phyloP scores from a whole-genome alignment of 2,888 invertebrate genomes.

The Microplitis deprimator region DNA sequence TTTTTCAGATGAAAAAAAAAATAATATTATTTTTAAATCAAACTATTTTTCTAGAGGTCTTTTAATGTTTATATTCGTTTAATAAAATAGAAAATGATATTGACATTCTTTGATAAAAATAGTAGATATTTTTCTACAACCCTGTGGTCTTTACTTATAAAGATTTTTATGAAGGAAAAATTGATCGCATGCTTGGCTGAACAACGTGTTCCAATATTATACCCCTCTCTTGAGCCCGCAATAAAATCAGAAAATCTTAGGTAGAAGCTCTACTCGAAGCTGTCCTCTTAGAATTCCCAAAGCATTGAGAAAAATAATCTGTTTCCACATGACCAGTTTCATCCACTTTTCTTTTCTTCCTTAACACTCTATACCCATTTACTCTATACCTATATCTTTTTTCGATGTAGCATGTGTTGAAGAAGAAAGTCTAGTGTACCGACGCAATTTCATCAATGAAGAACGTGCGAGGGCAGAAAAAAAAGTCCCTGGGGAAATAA shows the following conservation, averaged over 20 bases:
- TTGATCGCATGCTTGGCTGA: constrained; percentile 37
- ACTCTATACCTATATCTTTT: background rate
- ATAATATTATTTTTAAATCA: background rate
- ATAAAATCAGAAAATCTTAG: constrained; percentile 37
- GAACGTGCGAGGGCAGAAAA: constrained; percentile 31
- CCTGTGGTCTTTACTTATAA: constrained; percentile 26
- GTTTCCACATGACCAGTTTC: constrained; percentile 47
- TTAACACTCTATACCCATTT: background rate
- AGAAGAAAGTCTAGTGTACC: constrained; percentile 3
- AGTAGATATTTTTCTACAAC: constrained; percentile 15
- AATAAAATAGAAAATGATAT: constrained; percentile 23
- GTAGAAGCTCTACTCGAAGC: constrained; percentile 15
- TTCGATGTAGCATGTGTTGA: constrained; percentile 28
- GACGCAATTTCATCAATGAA: constrained; percentile 29
- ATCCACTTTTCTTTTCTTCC: constrained; percentile 28
- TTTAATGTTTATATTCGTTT: background rate
- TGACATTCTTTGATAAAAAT: constrained; percentile 23
- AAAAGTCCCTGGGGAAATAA: constrained; percentile 49
- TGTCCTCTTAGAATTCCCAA: constrained; percentile 19
- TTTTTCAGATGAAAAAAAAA: background rate
- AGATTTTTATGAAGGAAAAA: constrained; percentile 42
- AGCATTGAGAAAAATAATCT: constrained; percentile 47
- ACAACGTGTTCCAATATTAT: constrained; percentile 33
- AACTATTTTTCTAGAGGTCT: background rate
- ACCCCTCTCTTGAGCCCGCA: constrained; percentile 29